A percentile compares a stretch with the other conserved stretches of the same genome.
phyloP scores from a whole-genome alignment of 2,113 vertebrate species.

The Erpornis zantholeuca region DNA sequence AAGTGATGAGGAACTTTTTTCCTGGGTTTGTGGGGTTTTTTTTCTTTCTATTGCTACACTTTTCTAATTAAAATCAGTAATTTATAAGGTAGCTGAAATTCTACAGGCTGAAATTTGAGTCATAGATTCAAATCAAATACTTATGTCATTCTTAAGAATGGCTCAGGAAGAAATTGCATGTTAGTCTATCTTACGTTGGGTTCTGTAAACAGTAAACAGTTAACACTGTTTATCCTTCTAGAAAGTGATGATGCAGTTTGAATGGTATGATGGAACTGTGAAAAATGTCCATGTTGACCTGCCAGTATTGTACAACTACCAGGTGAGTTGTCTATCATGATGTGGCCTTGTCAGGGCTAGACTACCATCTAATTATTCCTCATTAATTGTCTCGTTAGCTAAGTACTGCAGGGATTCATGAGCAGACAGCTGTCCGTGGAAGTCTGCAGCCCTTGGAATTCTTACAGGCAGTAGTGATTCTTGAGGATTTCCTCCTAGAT shows the following conservation, averaged over 20 bases:
- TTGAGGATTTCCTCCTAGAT: neutral
- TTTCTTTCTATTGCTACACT: neutral
- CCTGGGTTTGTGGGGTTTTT: neutral
- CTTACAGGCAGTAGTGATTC: neutral
- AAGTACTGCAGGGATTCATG: neutral
- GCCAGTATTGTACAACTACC: slow-evolving; percentile 74
- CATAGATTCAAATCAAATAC: neutral
- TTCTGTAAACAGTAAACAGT: neutral
- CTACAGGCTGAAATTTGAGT: neutral
- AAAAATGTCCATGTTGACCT: slow-evolving; percentile 83
- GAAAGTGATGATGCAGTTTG: slow-evolving; percentile 79
- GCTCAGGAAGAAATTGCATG: neutral
- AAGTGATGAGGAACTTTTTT: neutral
- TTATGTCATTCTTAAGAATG: neutral
- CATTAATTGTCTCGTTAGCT: neutral
- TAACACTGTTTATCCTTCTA: slow-evolving; percentile 17
- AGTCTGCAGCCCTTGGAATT: neutral
- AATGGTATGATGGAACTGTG: slow-evolving; percentile 82
- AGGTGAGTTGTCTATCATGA: slow-evolving; percentile 63
- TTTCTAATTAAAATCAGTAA: neutral
- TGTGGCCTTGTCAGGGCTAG: neutral
- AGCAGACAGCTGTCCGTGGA: neutral
- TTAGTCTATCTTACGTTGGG: neutral
- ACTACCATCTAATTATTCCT: neutral
- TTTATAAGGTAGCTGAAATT: neutral